Percentiles rank a stretch among this genome's conserved stretches.
Conservation (phyloP, 2,888 invertebrate genomes). For the Myopa tessellatipennis region DNA sequence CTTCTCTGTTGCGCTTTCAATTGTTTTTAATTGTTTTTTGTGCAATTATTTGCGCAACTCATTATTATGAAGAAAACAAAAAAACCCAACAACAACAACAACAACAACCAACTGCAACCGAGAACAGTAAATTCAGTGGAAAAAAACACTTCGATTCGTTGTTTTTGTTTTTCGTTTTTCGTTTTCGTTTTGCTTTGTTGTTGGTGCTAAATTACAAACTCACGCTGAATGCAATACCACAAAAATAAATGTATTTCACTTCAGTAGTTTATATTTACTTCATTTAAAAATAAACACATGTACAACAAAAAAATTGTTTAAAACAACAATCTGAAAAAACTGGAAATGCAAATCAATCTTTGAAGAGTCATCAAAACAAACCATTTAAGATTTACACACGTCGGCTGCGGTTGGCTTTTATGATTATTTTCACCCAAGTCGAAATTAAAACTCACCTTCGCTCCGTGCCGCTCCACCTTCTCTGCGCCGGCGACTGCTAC, state of each 20-base stretch:
- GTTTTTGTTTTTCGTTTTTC: background rate
- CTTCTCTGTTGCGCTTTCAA: conserved; percentile 15
- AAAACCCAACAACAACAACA: background rate
- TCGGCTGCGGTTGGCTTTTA: no score
- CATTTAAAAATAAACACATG: background rate
- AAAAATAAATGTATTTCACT: background rate
- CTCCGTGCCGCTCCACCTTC: no score
- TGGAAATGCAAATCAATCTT: background rate
- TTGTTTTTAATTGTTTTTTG: conserved; percentile 33
- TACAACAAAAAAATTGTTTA: background rate
- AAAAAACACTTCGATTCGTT: background rate
- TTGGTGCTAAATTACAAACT: conserved; percentile 13
- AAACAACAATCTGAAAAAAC: background rate
- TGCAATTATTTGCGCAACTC: conserved; percentile 33
- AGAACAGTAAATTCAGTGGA: background rate
- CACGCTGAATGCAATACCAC: background rate
- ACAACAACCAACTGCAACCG: background rate
- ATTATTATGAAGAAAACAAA: conserved; percentile 25
- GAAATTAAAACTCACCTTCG: background rate
- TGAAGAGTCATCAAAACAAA: no score
- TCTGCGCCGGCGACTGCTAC: background rate
- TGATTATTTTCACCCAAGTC: background rate
- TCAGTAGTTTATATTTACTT: background rate
- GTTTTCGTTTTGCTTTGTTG: background rate
- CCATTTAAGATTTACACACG: background rate